phyloP scores from a whole-genome alignment of 2,888 invertebrate species.

The Dolichomitus sp. region DNA sequence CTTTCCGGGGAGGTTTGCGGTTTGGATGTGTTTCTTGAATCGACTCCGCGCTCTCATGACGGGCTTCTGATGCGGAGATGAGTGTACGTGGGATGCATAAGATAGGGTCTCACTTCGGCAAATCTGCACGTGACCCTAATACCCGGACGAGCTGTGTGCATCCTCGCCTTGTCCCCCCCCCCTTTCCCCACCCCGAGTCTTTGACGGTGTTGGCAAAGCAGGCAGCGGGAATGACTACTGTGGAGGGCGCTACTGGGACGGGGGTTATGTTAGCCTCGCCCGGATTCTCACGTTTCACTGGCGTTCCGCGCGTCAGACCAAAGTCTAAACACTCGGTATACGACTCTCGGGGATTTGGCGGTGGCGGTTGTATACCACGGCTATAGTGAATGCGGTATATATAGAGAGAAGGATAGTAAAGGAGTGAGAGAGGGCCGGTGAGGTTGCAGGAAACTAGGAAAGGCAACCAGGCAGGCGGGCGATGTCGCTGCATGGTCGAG shows the following conservation, averaged over 20 bases:
- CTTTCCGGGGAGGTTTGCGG: constrained; percentile 41
- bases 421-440: constrained; percentile 5
- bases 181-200: constrained; percentile 12
- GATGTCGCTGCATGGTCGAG: constrained; percentile 42
- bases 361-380: constrained; percentile 11
- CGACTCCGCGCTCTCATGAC: constrained; percentile 74
- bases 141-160: constrained; percentile 68
- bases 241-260: constrained; percentile 20
- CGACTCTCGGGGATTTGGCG: constrained; percentile 58
- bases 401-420: not conserved
- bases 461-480: constrained; percentile 28
- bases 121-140: constrained; percentile 84
- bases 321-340: constrained; percentile 75
- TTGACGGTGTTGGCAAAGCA: constrained; percentile 52
- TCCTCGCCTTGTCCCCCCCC: constrained; percentile 5
- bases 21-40: constrained; percentile 62
- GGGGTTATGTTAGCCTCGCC: constrained; percentile 73
- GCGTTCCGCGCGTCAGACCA: constrained; percentile 69
- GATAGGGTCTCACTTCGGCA: constrained; percentile 78
- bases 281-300: constrained; percentile 77
- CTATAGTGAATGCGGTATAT: constrained; percentile 13
- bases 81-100: constrained; percentile 83
- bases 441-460: constrained; percentile 33
- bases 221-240: constrained; percentile 9
- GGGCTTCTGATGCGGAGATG: constrained; percentile 83